A percentile compares a stretch with the other conserved stretches of the same genome.
Evolutionary conservation across 92 coral and sea anemone species (phyloP).

Genomic region (Galaxea fascicularis): DNA sequence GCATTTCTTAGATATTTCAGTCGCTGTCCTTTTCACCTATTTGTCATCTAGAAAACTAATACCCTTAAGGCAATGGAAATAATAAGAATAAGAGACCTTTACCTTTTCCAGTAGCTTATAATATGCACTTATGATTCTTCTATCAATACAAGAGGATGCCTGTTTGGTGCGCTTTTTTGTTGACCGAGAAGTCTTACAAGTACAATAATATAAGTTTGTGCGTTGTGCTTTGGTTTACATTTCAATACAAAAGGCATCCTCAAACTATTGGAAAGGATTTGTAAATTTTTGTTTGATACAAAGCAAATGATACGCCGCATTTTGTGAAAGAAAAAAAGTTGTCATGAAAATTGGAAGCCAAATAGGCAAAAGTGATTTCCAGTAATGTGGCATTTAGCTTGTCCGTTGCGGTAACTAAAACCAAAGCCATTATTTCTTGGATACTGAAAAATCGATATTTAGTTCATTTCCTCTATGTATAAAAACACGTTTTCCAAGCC

Average conservation of each 20-base stretch:
- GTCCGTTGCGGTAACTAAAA: slow-evolving; percentile 30
- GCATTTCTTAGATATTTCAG: slow-evolving; percentile 35
- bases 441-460: not conserved
- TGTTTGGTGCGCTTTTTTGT: not conserved
- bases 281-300: not conserved
- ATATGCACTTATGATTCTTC: not conserved
- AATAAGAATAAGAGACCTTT: not conserved
- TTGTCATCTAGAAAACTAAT: slow-evolving; percentile 1
- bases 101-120: slow-evolving; percentile 11
- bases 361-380: slow-evolving; percentile 29
- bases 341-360: not conserved
- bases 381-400: slow-evolving; percentile 64
- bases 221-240: not conserved
- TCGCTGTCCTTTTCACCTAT: slow-evolving; percentile 14
- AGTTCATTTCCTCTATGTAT: not conserved
- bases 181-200: not conserved
- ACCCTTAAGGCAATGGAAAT: not conserved
- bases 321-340: not conserved
- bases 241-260: not conserved
- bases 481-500: not conserved
- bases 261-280: not conserved
- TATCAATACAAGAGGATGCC: not conserved
- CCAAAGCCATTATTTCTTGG: slow-evolving; percentile 20
- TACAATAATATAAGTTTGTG: slow-evolving; percentile 2
- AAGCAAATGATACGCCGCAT: not conserved